Percentiles rank a stretch among this genome's conserved stretches.
These are phyloP conservation scores for Monopterus albus DNA, from an alignment of 2,113 vertebrate genomes.

Conservation along the genomic window DNA sequence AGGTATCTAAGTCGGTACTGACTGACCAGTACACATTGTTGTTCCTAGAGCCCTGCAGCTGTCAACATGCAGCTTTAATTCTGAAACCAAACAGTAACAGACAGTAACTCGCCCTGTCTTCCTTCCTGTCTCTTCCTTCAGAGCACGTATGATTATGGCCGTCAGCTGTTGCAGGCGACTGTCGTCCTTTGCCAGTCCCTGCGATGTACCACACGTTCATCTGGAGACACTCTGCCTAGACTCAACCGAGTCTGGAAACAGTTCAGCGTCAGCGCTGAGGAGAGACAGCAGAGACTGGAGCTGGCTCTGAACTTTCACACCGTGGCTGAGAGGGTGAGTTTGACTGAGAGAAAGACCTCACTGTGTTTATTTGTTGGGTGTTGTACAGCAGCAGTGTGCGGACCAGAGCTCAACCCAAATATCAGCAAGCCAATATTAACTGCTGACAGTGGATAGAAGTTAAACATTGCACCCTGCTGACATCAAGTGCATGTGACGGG, in stretches of 20 bases:
- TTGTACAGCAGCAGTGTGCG: too few species aligned
- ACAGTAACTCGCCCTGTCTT: background rate
- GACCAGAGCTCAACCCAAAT: too few species aligned
- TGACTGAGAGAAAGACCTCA: constrained; percentile 7
- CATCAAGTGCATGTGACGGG: too few species aligned
- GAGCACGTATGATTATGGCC: constrained; percentile 98
- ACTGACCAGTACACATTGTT: too few species aligned
- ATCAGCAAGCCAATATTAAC: too few species aligned
- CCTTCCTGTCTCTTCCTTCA: constrained; percentile 54
- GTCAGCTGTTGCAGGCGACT: constrained; percentile 96
- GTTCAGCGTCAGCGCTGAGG: constrained; percentile 92
- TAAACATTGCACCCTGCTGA: too few species aligned
- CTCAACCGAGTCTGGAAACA: constrained; percentile 98
- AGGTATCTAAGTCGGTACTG: too few species aligned
- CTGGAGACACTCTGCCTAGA: constrained; percentile 94
- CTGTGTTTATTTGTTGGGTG: too few species aligned
- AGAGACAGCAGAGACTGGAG: constrained; percentile 92
- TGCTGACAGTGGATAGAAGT: too few species aligned
- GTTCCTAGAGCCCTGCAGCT: too few species aligned
- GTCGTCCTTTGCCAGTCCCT: constrained; percentile 97
- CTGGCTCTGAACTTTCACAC: constrained; percentile 91
- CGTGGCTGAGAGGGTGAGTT: constrained; percentile 88
- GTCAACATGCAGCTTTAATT: too few species aligned
- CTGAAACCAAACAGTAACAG: too few species aligned
- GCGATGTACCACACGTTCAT: constrained; percentile 94